phyloP scores from a whole-genome alignment of 2,888 invertebrate genomes.

The Stenoptilia bipunctidactyla region DNA sequence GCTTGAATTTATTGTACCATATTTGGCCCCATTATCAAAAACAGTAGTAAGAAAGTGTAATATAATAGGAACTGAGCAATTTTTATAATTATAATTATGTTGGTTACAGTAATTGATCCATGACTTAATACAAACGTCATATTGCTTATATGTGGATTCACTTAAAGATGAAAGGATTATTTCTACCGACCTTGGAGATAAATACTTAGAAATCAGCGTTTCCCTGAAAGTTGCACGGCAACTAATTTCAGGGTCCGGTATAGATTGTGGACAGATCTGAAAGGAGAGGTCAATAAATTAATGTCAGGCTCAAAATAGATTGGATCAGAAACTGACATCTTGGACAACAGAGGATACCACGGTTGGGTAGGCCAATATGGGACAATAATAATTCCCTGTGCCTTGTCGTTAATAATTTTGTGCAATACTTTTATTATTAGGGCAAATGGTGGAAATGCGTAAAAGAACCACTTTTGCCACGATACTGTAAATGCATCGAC shows the following conservation, averaged over 20 bases:
- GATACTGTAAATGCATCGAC: slow-evolving; percentile 9
- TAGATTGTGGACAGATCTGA: slow-evolving; percentile 7
- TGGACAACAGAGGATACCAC: slow-evolving; percentile 24
- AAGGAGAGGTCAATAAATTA: slow-evolving; percentile 8
- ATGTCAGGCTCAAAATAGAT: slow-evolving; percentile 9
- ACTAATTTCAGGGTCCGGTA: slow-evolving; percentile 4
- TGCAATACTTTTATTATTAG: slow-evolving; percentile 3
- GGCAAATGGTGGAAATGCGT: slow-evolving; percentile 18
- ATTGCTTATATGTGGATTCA: slow-evolving; percentile 2
- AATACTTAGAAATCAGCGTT: slow-evolving; percentile 2
- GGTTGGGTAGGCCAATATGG: slow-evolving; percentile 16
- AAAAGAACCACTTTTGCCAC: slow-evolving; percentile 6
- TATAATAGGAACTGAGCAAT: no score
- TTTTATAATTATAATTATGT: no score
- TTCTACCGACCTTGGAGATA: slow-evolving; percentile 11
- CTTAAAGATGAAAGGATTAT: slow-evolving; percentile 5
- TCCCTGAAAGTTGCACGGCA: slow-evolving; percentile 10
- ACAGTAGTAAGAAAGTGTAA: neutral
- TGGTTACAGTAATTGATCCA: slow-evolving; percentile 1
- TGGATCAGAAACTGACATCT: slow-evolving; percentile 3
- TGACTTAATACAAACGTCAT: neutral
- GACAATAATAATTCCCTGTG: slow-evolving; percentile 4
- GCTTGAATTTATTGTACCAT: neutral
- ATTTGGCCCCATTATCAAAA: neutral
- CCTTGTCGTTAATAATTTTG: slow-evolving; percentile 4